Percentiles rank a stretch among this genome's conserved stretches.
Conservation (phyloP, 2,113 vertebrate species). For the Trogon melanurus region DNA sequence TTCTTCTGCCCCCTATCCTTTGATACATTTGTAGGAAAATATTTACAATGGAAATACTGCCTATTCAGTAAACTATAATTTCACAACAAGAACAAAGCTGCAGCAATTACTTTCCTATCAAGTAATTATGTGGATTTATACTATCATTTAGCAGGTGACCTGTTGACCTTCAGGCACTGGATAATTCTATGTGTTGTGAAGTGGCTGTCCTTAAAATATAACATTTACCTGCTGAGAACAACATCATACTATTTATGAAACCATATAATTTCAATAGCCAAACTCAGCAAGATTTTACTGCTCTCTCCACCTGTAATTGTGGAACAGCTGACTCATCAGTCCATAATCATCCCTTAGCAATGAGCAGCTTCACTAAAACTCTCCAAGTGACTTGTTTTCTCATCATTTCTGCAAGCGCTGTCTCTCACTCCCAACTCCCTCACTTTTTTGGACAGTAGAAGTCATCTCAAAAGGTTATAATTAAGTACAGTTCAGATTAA, state of each 20-base stretch:
- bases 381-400: conserved; percentile 49
- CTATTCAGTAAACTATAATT: conserved; percentile 30
- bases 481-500: conserved; percentile 69
- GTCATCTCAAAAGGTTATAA: conserved; percentile 34
- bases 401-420: background rate
- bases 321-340: conserved; percentile 72
- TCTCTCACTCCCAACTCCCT: background rate
- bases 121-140: conserved; percentile 32
- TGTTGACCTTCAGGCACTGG: conserved; percentile 38
- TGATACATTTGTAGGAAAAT: conserved; percentile 1
- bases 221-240: conserved; percentile 72
- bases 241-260: conserved; percentile 77
- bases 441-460: conserved; percentile 23
- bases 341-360: conserved; percentile 10
- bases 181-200: conserved; percentile 40
- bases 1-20: background rate
- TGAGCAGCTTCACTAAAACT: conserved; percentile 21
- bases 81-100: conserved; percentile 23
- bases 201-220: conserved; percentile 65
- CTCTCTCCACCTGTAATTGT: conserved; percentile 73
- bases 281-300: conserved; percentile 83
- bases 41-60: conserved; percentile 29
- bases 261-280: conserved; percentile 73
- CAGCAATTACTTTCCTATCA: conserved; percentile 27
- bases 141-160: background rate